These are phyloP conservation scores for Morpho helenor DNA, from an alignment of 2,888 invertebrate species.

Conservation along the genomic window DNA sequence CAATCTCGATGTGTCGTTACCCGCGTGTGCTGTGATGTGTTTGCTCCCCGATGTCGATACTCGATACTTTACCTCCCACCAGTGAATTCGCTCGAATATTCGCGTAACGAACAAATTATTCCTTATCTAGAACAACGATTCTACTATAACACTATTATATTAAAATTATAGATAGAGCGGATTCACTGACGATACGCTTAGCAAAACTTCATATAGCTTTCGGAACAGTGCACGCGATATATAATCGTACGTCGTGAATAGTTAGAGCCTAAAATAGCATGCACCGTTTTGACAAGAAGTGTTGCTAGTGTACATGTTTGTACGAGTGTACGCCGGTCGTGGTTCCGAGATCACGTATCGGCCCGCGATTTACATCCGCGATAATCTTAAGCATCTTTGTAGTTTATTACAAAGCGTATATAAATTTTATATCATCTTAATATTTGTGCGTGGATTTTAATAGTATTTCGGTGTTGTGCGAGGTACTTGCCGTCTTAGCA, in stretches of 20 bases:
- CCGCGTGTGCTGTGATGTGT: slow-evolving; percentile 7
- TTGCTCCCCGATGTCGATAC: slow-evolving; percentile 12
- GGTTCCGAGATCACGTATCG: not conserved
- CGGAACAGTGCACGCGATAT: slow-evolving; percentile 23
- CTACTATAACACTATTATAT: slow-evolving; percentile 13
- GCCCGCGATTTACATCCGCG: slow-evolving; percentile 14
- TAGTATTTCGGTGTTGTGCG: slow-evolving; percentile 26
- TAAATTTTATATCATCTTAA: slow-evolving; percentile 32
- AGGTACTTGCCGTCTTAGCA: slow-evolving; percentile 51
- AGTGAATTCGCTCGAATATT: slow-evolving; percentile 20
- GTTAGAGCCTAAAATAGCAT: slow-evolving; percentile 10
- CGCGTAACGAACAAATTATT: slow-evolving; percentile 16
- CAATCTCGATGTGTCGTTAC: slow-evolving; percentile 26
- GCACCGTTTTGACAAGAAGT: slow-evolving; percentile 23
- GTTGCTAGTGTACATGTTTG: slow-evolving; percentile 29
- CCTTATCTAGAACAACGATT: slow-evolving; percentile 20
- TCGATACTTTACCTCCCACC: slow-evolving; percentile 8
- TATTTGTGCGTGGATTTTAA: slow-evolving; percentile 23
- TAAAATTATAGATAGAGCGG: slow-evolving; percentile 11
- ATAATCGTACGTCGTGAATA: not conserved
- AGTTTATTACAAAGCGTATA: slow-evolving; percentile 17
- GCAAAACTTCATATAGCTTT: slow-evolving; percentile 16
- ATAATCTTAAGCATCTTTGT: slow-evolving; percentile 14
- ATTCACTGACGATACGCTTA: slow-evolving; percentile 10
- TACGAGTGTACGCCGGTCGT: slow-evolving; percentile 28